These are phyloP conservation scores for Microchirus variegatus DNA, from an alignment of 2,797 vertebrate species.

Conservation along the genomic window DNA sequence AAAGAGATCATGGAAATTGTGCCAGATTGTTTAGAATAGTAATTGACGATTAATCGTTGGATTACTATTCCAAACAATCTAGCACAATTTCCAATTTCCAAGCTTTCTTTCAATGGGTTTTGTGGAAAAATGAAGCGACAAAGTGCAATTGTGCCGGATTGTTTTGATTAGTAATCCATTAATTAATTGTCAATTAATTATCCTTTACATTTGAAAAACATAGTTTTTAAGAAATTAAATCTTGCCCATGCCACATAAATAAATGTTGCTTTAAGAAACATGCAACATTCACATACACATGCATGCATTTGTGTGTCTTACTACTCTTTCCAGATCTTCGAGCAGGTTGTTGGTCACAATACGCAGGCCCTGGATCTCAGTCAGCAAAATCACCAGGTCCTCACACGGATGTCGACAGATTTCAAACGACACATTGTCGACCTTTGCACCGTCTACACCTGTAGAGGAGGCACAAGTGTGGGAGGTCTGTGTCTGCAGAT, in stretches of 20 bases:
- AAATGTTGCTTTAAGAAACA: not conserved
- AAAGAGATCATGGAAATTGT: not conserved
- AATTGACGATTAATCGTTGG: not conserved
- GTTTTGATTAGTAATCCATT: not conserved
- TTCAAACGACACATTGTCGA: slow-evolving; percentile 72
- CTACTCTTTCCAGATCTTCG: slow-evolving; percentile 91
- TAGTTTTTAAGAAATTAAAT: too few relatives aligned
- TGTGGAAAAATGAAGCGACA: too few relatives aligned
- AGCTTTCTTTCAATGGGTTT: too few relatives aligned
- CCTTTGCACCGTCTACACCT: slow-evolving; percentile 56
- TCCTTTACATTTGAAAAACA: not conserved
- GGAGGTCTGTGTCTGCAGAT: slow-evolving; percentile 2
- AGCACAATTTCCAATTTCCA: too few relatives aligned
- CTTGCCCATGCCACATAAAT: not conserved
- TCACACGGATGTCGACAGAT: slow-evolving; percentile 91
- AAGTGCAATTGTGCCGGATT: too few relatives aligned
- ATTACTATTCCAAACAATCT: too few relatives aligned
- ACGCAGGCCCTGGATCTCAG: slow-evolving; percentile 87
- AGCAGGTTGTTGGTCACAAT: slow-evolving; percentile 87
- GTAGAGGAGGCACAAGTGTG: slow-evolving; percentile 21
- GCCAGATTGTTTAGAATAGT: too few relatives aligned
- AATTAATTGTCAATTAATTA: not conserved
- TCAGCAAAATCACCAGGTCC: slow-evolving; percentile 85
- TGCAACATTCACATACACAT: not conserved
- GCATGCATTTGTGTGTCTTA: slow-evolving; percentile 68